Evolutionary conservation across 2,113 vertebrate species (phyloP), one percentile per base, ranked within the genome.

Genomic region (Bubo blakistoni): DNA sequence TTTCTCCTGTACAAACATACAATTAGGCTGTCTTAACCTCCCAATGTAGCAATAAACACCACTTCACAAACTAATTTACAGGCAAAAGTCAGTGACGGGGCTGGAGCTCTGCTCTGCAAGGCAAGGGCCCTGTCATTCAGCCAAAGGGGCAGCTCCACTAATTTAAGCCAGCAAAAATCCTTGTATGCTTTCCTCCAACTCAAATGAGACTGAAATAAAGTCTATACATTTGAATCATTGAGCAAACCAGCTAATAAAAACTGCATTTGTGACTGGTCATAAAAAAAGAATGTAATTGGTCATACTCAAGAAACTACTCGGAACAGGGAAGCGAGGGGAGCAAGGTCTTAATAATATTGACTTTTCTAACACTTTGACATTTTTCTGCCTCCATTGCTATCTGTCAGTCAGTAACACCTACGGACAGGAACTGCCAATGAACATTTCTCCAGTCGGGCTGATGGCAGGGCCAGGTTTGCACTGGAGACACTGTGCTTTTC

Each of bases 1-100:
- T 98, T 98, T 97, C 97, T 98, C 96, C 97, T 96, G 97, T 95
- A 97, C 97, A 98, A 98, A 98, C 96, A 98, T 98, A 96, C 97
- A 98, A 98, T 98, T 98, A 98, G 98, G 96, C 98, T 98, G 98
- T 98, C 98, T 98, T 98, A 98, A 98, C 98, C 98, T 98, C 98
- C 97, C 92, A 73, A 81, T 97, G 97, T 96, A 98, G 98, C 97
- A 97, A 98, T 98, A 98, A 98, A 98, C 98, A 98, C 98, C 97
- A 98, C 96, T 98, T 98, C 97, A 97, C 96, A 97, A 98, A 97
- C 97, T 98, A 98, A 98, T 98, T 98, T 98, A 98, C 98, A 98
- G 97, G 96, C 96, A 83, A 96, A 97, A 97, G 95, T 97, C 93
- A 90, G 94, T 96, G 96, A 97, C 97, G 0, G 92, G 89, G 96